phyloP scores from a whole-genome alignment of 2,113 vertebrate species.

The Oceanites oceanicus region DNA sequence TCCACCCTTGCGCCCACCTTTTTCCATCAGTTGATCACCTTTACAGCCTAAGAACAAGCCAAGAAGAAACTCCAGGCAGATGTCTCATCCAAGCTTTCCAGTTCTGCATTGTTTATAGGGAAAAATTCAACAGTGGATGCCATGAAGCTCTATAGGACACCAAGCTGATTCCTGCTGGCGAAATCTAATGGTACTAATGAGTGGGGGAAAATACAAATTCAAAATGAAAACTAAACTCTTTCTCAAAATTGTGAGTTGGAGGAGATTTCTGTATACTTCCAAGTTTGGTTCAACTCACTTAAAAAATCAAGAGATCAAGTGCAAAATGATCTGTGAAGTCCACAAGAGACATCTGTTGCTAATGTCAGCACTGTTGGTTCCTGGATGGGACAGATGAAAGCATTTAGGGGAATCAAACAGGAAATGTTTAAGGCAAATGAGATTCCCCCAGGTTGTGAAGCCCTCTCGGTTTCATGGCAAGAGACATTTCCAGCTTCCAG shows the following conservation, averaged over 20 bases:
- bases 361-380: background rate
- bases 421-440: background rate
- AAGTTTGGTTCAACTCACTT: background rate
- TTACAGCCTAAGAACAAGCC: background rate
- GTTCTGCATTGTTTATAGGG: background rate
- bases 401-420: background rate
- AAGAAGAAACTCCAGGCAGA: background rate
- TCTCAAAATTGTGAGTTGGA: background rate
- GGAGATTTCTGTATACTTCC: background rate
- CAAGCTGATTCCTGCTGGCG: background rate
- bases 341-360: background rate
- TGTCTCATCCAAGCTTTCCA: background rate
- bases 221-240: background rate
- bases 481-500: background rate
- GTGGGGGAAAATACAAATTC: background rate
- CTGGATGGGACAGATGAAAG: background rate
- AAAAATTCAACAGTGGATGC: background rate
- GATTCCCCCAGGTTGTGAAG: background rate
- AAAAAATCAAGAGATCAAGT: background rate
- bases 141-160: background rate
- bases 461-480: background rate
- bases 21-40: background rate
- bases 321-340: background rate
- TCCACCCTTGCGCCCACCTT: background rate
- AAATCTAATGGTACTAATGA: background rate